Conservation (phyloP, 2,797 vertebrate genomes). For the Bradypodion pumilum region DNA sequence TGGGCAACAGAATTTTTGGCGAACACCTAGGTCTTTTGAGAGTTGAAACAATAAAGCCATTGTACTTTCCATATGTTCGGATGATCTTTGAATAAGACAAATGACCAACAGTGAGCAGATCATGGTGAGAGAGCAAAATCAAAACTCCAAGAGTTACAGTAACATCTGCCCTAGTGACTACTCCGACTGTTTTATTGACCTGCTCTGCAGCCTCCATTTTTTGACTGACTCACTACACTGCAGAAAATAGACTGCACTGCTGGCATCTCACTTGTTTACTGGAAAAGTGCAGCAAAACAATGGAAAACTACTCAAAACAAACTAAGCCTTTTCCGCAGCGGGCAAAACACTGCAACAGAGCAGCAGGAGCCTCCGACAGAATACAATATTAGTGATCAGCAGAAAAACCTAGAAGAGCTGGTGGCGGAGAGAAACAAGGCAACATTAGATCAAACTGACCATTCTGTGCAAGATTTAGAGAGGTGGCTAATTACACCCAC, state of each 20-base stretch:
- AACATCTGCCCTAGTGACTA: background rate
- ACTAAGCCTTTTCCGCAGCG: conserved; percentile 11
- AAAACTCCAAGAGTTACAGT: background rate
- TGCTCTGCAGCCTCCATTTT: background rate
- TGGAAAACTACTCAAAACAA: conserved; percentile 2
- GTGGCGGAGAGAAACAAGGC: background rate
- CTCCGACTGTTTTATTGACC: conserved; percentile 1
- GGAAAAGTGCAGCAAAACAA: background rate
- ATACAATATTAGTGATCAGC: background rate
- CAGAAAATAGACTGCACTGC: background rate
- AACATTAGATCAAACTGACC: conserved; percentile 10
- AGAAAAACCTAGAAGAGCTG: background rate
- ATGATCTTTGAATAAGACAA: background rate
- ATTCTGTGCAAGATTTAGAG: conserved; percentile 4
- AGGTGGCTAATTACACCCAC: background rate
- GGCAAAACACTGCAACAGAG: conserved; percentile 8
- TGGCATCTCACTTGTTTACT: background rate
- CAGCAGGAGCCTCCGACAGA: background rate
- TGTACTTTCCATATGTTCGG: background rate
- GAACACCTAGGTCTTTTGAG: background rate
- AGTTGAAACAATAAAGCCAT: background rate
- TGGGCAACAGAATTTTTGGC: no score
- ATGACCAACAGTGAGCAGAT: background rate
- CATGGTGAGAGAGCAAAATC: background rate
- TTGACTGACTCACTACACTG: background rate